These are phyloP conservation scores for Galeruca laticollis DNA, from an alignment of 2,888 invertebrate species.

Conservation along the genomic window DNA sequence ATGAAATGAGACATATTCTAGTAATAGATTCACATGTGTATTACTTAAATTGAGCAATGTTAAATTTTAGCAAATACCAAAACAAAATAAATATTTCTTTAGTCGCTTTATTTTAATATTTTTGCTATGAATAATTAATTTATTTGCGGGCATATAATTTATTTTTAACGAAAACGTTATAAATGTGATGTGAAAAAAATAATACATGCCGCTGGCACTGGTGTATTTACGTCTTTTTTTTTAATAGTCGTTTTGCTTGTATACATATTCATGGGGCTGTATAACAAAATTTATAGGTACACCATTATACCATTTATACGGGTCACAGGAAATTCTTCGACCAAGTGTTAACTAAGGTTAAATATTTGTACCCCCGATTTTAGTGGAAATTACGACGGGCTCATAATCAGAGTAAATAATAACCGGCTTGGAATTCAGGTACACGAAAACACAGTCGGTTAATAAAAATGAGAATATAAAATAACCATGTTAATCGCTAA, in stretches of 20 bases:
- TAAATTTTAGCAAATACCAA: too few relatives aligned
- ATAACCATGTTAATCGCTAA: neutral
- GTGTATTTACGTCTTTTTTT: slow-evolving; percentile 8
- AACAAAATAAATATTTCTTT: too few relatives aligned
- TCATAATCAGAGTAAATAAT: slow-evolving; percentile 22
- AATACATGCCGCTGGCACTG: neutral
- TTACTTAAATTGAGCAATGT: too few relatives aligned
- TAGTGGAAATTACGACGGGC: slow-evolving; percentile 16
- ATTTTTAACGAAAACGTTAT: too few relatives aligned
- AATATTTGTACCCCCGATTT: slow-evolving; percentile 54
- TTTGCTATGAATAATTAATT: too few relatives aligned
- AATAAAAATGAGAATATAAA: neutral
- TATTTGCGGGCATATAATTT: too few relatives aligned
- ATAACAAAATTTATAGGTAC: slow-evolving; percentile 2
- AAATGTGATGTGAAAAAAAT: too few relatives aligned
- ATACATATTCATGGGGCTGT: slow-evolving; percentile 4
- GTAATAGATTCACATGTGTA: too few relatives aligned
- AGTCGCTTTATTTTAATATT: too few relatives aligned
- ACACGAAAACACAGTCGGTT: neutral
- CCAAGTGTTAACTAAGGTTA: slow-evolving; percentile 60
- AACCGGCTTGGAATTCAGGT: slow-evolving; percentile 1
- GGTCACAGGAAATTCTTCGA: slow-evolving; percentile 59
- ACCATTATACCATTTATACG: slow-evolving; percentile 18
- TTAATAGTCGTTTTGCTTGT: slow-evolving; percentile 25
- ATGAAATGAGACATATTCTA: too few relatives aligned